phyloP scores from a whole-genome alignment of 2,797 vertebrate genomes.

The Pipistrellus pygmaeus region DNA sequence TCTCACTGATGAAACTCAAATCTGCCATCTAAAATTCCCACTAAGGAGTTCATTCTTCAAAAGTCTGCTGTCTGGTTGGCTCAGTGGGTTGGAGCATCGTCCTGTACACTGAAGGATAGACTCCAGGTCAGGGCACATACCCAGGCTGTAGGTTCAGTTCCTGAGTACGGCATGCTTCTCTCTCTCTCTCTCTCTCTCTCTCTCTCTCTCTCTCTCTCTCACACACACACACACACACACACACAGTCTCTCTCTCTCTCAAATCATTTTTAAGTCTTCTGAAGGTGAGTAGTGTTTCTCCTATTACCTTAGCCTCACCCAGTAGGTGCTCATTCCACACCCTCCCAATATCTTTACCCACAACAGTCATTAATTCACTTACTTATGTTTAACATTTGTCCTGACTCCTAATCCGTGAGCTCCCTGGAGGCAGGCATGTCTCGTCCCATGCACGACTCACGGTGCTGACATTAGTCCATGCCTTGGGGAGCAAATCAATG shows the following conservation, averaged over 20 bases:
- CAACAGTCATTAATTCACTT: not conserved
- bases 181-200: not conserved
- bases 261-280: not conserved
- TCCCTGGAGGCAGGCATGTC: not conserved
- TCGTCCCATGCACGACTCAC: not conserved
- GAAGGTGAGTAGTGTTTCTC: not conserved
- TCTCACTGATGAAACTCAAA: not conserved
- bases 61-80: not conserved
- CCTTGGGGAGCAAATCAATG: not conserved
- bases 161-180: not conserved
- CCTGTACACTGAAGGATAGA: not conserved
- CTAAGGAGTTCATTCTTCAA: not conserved
- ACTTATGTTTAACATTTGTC: not conserved
- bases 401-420: not conserved
- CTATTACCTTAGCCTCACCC: not conserved
- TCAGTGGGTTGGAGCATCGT: not conserved
- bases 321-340: fast-evolving
- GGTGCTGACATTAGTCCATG: fast-evolving
- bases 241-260: not conserved
- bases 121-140: not conserved
- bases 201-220: too few relatives aligned
- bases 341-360: not conserved
- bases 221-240: too few relatives aligned
- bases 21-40: not conserved
- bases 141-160: not conserved